Evolutionary conservation across 2,113 vertebrate genomes (phyloP).

Genomic region (Larimichthys crocea): DNA sequence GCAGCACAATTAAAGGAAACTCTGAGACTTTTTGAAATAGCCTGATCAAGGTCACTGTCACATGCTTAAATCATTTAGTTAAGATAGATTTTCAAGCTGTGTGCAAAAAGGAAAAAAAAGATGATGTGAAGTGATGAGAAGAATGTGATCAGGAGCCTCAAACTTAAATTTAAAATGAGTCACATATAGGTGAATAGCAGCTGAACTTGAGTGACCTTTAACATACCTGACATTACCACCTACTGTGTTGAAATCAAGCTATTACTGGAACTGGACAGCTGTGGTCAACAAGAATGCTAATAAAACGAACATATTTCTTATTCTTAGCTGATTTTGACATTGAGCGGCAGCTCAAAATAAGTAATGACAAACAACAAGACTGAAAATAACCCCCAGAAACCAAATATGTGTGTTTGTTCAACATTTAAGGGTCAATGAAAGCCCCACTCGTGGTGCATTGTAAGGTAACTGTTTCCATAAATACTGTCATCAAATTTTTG

Average conservation of each 20-base stretch:
- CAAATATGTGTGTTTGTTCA: conserved; percentile 42
- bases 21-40: neutral
- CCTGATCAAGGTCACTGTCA: neutral
- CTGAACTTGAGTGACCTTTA: conserved; percentile 17
- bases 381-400: conserved; percentile 53
- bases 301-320: conserved; percentile 9
- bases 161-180: neutral
- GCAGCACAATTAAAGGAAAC: neutral
- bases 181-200: neutral
- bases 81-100: neutral
- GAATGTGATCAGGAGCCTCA: conserved; percentile 7
- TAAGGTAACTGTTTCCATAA: conserved; percentile 30
- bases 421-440: neutral
- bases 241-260: neutral
- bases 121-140: neutral
- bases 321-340: conserved; percentile 34
- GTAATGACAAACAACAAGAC: conserved; percentile 38
- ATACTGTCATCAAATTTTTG: conserved; percentile 33
- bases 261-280: conserved; percentile 21
- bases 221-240: neutral
- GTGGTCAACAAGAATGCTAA: conserved; percentile 12
- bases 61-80: neutral
- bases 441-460: conserved; percentile 23
- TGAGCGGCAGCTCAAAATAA: neutral
- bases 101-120: neutral